Percentiles rank a stretch among this genome's conserved stretches.
Conservation (phyloP, 2,888 invertebrate species). For the Eupithecia dodoneata region DNA sequence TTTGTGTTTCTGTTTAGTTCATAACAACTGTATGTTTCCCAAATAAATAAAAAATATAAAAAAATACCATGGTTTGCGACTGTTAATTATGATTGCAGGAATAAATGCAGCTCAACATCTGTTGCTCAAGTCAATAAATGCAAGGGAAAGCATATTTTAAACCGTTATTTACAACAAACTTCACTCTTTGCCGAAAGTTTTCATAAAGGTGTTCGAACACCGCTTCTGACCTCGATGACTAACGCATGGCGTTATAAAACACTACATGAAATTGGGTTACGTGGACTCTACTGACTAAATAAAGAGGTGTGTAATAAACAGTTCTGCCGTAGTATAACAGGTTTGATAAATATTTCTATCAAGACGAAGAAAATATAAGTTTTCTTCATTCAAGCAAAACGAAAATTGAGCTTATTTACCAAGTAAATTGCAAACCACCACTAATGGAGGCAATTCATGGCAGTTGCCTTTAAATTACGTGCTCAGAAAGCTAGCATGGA, state of each 20-base stretch:
- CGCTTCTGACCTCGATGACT: conserved; percentile 10
- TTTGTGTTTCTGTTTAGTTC: not conserved
- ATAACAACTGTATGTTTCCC: not conserved
- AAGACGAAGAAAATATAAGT: not conserved
- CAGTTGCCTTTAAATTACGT: conserved; percentile 40
- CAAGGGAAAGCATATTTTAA: not conserved
- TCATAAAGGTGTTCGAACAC: not conserved
- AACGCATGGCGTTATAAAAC: not conserved
- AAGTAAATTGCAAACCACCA: conserved; percentile 35
- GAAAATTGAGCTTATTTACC: conserved; percentile 29
- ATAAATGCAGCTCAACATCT: not conserved
- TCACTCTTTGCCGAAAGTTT: not conserved
- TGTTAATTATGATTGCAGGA: not conserved
- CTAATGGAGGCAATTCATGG: conserved; percentile 37
- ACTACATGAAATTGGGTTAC: not conserved
- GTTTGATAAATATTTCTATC: conserved; percentile 1
- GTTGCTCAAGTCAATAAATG: not conserved
- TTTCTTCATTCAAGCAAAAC: conserved; percentile 17
- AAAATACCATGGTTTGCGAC: no score
- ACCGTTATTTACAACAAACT: not conserved
- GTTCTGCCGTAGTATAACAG: not conserved
- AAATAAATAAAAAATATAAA: no score
- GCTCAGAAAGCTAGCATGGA: conserved; percentile 42
- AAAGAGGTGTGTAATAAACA: not conserved
- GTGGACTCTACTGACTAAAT: not conserved